phyloP scores from a whole-genome alignment of 2,797 vertebrate genomes.

The Typhlichthys eigenmanni region DNA sequence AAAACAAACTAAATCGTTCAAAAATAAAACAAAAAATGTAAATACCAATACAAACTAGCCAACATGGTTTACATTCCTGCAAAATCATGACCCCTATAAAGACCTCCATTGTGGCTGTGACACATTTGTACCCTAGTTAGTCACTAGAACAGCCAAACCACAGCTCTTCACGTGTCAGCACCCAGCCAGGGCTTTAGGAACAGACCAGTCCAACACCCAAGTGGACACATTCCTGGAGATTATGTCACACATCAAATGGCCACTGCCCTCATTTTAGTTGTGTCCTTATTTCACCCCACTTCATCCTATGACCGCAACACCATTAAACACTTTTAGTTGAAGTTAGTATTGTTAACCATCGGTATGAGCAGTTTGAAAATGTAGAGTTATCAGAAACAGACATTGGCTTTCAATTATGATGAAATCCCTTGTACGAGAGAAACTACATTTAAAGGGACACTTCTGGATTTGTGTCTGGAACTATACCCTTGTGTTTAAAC shows the following conservation, averaged over 20 bases:
- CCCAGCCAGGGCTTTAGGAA: slow-evolving; percentile 51
- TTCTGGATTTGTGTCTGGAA: too few relatives aligned
- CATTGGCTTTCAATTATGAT: too few relatives aligned
- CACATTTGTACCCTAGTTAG: slow-evolving; percentile 66
- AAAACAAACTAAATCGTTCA: background rate
- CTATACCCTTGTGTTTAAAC: too few relatives aligned
- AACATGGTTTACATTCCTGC: background rate
- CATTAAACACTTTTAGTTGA: slow-evolving; percentile 6
- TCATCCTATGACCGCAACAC: background rate
- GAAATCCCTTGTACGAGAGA: too few relatives aligned
- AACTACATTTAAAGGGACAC: too few relatives aligned
- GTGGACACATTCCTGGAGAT: slow-evolving; percentile 43
- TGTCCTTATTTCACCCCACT: slow-evolving; percentile 54
- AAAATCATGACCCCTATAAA: slow-evolving; percentile 21
- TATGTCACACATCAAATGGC: slow-evolving; percentile 50
- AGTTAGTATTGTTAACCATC: too few relatives aligned
- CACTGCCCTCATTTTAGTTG: slow-evolving; percentile 38
- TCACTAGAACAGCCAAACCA: slow-evolving; percentile 67
- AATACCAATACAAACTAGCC: too few relatives aligned
- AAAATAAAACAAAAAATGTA: background rate
- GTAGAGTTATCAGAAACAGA: too few relatives aligned
- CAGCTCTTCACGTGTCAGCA: slow-evolving; percentile 50
- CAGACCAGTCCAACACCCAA: slow-evolving; percentile 38
- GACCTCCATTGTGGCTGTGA: slow-evolving; percentile 48
- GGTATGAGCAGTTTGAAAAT: background rate